Percentiles rank a stretch among this genome's conserved stretches.
phyloP scores from a whole-genome alignment of 2,797 vertebrate genomes.

The Monodelphis domestica region DNA sequence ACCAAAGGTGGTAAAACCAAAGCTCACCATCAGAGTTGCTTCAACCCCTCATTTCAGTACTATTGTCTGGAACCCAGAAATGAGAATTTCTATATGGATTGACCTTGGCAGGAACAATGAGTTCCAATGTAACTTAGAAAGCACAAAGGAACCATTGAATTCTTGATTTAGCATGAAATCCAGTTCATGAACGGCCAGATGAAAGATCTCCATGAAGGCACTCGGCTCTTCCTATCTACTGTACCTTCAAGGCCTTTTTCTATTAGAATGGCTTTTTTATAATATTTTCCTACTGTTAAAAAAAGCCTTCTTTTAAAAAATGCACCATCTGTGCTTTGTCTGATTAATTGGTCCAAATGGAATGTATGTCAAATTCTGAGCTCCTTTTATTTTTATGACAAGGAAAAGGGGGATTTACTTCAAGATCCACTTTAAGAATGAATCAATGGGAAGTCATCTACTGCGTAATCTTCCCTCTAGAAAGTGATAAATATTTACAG shows the following conservation, averaged over 20 bases:
- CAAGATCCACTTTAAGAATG: slow-evolving; percentile 82
- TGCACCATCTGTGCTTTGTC: slow-evolving; percentile 74
- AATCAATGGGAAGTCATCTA: slow-evolving; percentile 84
- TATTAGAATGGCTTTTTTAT: slow-evolving; percentile 58
- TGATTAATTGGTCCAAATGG: slow-evolving; percentile 74
- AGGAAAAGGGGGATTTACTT: slow-evolving; percentile 85
- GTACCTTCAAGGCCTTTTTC: slow-evolving; percentile 63
- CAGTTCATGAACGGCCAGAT: background rate
- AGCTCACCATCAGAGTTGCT: background rate
- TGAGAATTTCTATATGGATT: background rate
- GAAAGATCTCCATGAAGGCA: background rate
- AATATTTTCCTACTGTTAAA: slow-evolving; percentile 66
- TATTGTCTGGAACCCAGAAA: background rate
- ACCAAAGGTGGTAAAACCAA: background rate
- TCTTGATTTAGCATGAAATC: slow-evolving; percentile 30
- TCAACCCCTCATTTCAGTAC: background rate
- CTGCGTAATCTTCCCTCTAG: slow-evolving; percentile 84
- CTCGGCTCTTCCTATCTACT: slow-evolving; percentile 24
- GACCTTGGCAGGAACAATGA: background rate
- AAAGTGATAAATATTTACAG: slow-evolving; percentile 89
- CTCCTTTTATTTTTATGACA: slow-evolving; percentile 82
- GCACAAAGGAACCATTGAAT: background rate
- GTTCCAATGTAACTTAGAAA: background rate
- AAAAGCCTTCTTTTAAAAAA: slow-evolving; percentile 63
- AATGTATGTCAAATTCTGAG: slow-evolving; percentile 76